Evolutionary conservation across 2,113 vertebrate genomes (phyloP), one percentile per base, ranked within the genome.

Genomic region (Mirza zaza): DNA sequence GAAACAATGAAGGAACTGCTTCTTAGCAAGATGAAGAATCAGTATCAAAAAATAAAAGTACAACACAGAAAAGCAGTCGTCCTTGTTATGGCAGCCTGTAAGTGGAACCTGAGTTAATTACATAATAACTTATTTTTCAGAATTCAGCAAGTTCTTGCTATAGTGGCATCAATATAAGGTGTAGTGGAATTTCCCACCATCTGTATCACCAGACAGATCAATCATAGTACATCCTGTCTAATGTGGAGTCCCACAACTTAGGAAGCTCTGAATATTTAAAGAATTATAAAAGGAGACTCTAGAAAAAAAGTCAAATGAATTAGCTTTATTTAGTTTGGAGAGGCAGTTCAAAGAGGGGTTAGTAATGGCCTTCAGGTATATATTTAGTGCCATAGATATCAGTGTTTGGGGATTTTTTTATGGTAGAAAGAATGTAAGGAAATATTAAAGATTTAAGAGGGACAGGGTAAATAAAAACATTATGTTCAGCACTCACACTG

Each of bases 271-370:
- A 67, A 67, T 68, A 15, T 83, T 94, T 75, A 85, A 73, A 80
- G 61, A 94, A 85, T 68, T 91, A 76, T 77, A n/a, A 88, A 94
- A 61, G 12, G 20, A 90, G 29, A 48, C 27, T 91, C 23, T 90
- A 94, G 87, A 82, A 97, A 95, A 95, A 94, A 75, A 79, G 3
- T 94, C n/a, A 71, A 79, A 61, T 77, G 36, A 39, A 76, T 71
- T 87, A 59, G 13, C 63, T 92, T 89, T 57, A 73, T 48, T 81
- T 68, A 77, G 42, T 73, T 94, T 85, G 70, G 63, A 90, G 55
- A 93, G 93, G 85, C 4, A 85, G 13, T 93, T 85, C 57, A 70
- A 82, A 91, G 21, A 48, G 14, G 17, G 15, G 32, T 97, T 81
- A 96, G 75, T 94, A 71, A 76, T 84, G 42, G 52, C 42, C 48